These are phyloP conservation scores for Actenoides hombroni DNA, from an alignment of 2,113 vertebrate genomes.

Conservation along the genomic window DNA sequence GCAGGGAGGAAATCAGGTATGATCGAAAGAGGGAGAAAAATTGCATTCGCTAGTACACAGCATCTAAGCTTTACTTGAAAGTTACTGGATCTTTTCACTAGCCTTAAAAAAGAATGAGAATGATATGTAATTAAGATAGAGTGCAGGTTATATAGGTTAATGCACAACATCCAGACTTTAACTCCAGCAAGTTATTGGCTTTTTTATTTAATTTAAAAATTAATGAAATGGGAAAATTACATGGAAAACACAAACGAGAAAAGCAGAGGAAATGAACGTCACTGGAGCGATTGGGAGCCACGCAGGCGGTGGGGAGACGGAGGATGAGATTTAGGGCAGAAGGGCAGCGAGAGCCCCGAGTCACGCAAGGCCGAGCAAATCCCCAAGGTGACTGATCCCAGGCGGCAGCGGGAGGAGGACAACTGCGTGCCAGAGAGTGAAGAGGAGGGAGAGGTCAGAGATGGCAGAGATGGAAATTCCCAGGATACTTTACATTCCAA, in stretches of 20 bases:
- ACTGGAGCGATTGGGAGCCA: not conserved
- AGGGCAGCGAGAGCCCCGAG: not conserved
- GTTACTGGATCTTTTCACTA: not conserved
- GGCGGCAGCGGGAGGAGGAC: not conserved
- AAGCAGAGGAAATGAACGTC: not conserved
- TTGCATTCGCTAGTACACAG: not conserved
- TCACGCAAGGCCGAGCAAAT: not conserved
- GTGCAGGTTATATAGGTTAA: not conserved
- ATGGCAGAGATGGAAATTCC: not conserved
- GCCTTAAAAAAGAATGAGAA: not conserved
- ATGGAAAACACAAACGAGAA: not conserved
- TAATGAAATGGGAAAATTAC: not conserved
- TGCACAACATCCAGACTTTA: not conserved
- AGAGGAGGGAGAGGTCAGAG: not conserved
- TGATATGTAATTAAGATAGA: not conserved
- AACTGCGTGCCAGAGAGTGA: not conserved
- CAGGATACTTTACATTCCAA: not conserved
- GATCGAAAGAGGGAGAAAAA: not conserved
- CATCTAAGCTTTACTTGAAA: not conserved
- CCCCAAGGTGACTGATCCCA: accelerated
- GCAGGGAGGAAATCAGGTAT: not conserved
- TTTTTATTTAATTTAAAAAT: constrained; percentile 10
- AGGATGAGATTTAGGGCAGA: not conserved
- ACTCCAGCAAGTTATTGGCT: not conserved
- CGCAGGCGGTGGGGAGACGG: accelerated